Base-by-base conservation (phyloP, 2,888 invertebrate genomes). In the Sphecodes monilicornis region DNA sequence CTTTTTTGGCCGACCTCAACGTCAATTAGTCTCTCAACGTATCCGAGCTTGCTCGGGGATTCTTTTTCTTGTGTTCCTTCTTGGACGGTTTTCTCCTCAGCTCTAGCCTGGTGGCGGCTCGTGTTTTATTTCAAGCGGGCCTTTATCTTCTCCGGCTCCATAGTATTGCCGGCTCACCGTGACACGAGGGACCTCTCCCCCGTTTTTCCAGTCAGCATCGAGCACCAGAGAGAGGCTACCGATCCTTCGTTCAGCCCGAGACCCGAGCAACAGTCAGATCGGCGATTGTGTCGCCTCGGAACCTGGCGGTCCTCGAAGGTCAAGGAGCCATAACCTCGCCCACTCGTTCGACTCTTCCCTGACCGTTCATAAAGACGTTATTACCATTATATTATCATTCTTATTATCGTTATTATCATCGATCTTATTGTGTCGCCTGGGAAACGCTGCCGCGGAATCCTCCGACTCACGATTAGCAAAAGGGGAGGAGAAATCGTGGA, bases 11-110 rank as follows among this genome's bases (percentile, higher is more conserved):
- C 70, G 71, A 80, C 74, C 84, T 84, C 80, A 87, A 88, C 91
- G 91, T 93, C 93, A 93, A 93, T 93, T 93, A 93, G 93, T 92
- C 91, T 91, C 90, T 92, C 90, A 88, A 86, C 86, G 89, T 88
- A 85, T 71, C 74, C 75, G 60, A 54, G 69, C 70, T 71, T 68
- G 64, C 68, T 76, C 82, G 84, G 54, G 74, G 50, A 69, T 74
- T 81, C 80, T 82, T 81, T 81, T 81, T 76, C 76, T 70, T 54
- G 41, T 41, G 60, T 29, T 68, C 46, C 18, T 29, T 36, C 43
- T 75, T 5, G 43, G 71, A 16, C 32, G 46, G 76, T 70, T 79
- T 88, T 81, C 78, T 75, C 77, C 80, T 60, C 36, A 60, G 60
- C 36, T 54, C 84, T 76, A 60, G 29, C 76, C 76, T 10, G 66